These are phyloP conservation scores for Ethmia dodecea DNA, from an alignment of 2,888 invertebrate genomes.

Conservation along the genomic window DNA sequence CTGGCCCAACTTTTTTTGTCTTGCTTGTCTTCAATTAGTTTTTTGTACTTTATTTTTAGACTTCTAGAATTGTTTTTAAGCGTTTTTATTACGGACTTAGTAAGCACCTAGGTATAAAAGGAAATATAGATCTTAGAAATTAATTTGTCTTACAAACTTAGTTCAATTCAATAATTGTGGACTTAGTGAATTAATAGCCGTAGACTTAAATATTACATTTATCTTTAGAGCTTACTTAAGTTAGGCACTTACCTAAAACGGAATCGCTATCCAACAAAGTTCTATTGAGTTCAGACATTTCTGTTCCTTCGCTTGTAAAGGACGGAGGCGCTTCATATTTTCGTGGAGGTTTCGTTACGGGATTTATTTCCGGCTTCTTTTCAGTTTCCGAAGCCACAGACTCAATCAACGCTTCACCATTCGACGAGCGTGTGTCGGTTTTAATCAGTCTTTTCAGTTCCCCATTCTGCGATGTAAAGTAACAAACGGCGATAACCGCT, in stretches of 20 bases:
- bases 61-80: no score
- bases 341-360: conserved; percentile 88
- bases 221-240: no score
- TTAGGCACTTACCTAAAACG: conserved; percentile 80
- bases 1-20: no score
- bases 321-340: conserved; percentile 83
- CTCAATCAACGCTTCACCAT: conserved; percentile 83
- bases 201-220: no score
- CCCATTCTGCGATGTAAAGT: conserved; percentile 70
- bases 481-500: conserved; percentile 67
- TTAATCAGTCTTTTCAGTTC: conserved; percentile 79
- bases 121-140: no score
- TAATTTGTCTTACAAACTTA: no score
- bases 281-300: conserved; percentile 88
- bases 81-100: no score
- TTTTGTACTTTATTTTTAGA: no score
- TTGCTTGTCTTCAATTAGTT: no score
- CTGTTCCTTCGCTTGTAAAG: conserved; percentile 82
- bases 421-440: conserved; percentile 78
- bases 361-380: conserved; percentile 90
- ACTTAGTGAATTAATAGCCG: no score
- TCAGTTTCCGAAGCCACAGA: conserved; percentile 87
- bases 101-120: no score
- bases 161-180: no score
- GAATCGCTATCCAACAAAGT: conserved; percentile 87